phyloP scores from a whole-genome alignment of 1,140 invertebrate genomes.

The Drosophila erecta region DNA sequence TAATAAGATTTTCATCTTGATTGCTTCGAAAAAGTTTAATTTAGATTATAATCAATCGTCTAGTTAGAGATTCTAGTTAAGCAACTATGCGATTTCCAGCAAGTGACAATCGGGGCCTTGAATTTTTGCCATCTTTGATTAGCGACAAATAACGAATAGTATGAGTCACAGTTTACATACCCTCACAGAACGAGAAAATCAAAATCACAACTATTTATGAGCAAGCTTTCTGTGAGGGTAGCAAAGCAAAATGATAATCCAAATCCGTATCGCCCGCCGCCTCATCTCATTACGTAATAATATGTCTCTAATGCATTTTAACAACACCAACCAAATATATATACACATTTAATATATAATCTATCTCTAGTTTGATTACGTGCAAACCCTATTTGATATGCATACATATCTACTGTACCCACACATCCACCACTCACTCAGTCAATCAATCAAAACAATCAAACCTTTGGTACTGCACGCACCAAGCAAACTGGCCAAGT shows the following conservation, averaged over 20 bases:
- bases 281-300: slow-evolving; percentile 83
- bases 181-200: slow-evolving; percentile 21
- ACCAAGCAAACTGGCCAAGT: slow-evolving; percentile 53
- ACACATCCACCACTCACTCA: slow-evolving; percentile 62
- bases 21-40: background rate
- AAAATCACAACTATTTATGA: background rate
- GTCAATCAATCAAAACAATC: slow-evolving; percentile 59
- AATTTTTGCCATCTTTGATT: slow-evolving; percentile 52
- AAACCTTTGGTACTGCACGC: slow-evolving; percentile 78
- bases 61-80: background rate
- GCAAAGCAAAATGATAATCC: slow-evolving; percentile 47
- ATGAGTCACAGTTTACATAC: slow-evolving; percentile 41
- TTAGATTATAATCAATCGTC: slow-evolving; percentile 8
- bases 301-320: slow-evolving; percentile 79
- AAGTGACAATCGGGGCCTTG: slow-evolving; percentile 6
- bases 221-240: slow-evolving; percentile 23
- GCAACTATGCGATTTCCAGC: slow-evolving; percentile 3
- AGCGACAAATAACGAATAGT: slow-evolving; percentile 21
- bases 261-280: slow-evolving; percentile 73
- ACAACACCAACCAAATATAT: slow-evolving; percentile 58
- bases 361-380: slow-evolving; percentile 59
- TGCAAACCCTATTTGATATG: slow-evolving; percentile 58
- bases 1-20: background rate
- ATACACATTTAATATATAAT: slow-evolving; percentile 53
- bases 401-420: slow-evolving; percentile 60